These are phyloP conservation scores for Rhyzopertha dominica DNA, from an alignment of 1,140 invertebrate species.

Conservation along the genomic window DNA sequence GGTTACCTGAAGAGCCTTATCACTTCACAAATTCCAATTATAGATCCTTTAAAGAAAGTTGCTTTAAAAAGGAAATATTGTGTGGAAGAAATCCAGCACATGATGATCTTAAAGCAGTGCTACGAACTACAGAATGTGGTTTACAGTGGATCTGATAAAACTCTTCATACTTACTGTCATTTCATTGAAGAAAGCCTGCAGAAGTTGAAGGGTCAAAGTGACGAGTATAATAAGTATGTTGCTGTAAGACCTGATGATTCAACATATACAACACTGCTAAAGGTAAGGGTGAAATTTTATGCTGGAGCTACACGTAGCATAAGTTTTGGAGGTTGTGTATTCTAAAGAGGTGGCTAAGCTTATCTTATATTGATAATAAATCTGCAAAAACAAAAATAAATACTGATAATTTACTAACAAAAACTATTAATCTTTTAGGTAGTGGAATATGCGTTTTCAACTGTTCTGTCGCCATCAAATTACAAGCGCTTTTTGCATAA, in stretches of 20 bases:
- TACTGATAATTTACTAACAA: constrained; percentile 9
- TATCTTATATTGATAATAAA: too few relatives aligned
- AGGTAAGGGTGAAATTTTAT: constrained; percentile 27
- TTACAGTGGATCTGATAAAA: constrained; percentile 27
- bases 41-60: constrained; percentile 73
- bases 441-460: constrained; percentile 27
- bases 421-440: constrained; percentile 28
- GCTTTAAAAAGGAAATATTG: constrained; percentile 61
- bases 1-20: constrained; percentile 34
- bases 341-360: too few relatives aligned
- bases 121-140: constrained; percentile 32
- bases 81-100: constrained; percentile 51
- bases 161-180: constrained; percentile 38
- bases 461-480: constrained; percentile 27
- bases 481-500: constrained; percentile 10
- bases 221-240: constrained; percentile 44
- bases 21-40: constrained; percentile 47
- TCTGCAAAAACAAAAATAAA: neutral
- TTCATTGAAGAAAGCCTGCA: constrained; percentile 40
- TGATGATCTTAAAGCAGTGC: constrained; percentile 29
- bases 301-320: too few relatives aligned
- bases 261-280: constrained; percentile 48
- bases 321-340: constrained; percentile 1
- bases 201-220: constrained; percentile 38
- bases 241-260: constrained; percentile 55